These are phyloP conservation scores for Zonitis immaculata DNA, from an alignment of 2,888 invertebrate species.

Conservation along the genomic window DNA sequence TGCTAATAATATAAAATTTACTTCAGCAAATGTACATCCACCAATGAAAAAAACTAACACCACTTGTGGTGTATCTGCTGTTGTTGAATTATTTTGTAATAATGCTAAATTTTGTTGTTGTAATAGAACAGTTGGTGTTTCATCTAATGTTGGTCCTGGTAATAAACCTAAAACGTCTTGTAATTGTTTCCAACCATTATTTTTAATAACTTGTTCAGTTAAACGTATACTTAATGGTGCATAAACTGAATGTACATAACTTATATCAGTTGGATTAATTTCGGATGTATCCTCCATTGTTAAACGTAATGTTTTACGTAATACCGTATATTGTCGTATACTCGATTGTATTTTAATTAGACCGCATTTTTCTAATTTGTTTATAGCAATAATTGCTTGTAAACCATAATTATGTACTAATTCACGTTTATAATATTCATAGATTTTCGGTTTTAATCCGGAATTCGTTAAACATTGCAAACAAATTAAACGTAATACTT, in stretches of 20 bases:
- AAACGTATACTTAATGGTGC: constrained; percentile 89
- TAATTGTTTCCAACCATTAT: constrained; percentile 72
- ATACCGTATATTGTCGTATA: constrained; percentile 65
- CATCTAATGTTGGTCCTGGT: constrained; percentile 70
- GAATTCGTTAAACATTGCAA: constrained; percentile 90
- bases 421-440: constrained; percentile 62
- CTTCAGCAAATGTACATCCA: constrained; percentile 93
- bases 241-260: constrained; percentile 89
- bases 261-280: constrained; percentile 77
- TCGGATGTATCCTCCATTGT: constrained; percentile 88
- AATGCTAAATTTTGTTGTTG: not conserved
- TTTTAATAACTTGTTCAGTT: constrained; percentile 72
- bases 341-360: constrained; percentile 72
- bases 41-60: constrained; percentile 94
- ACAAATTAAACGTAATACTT: constrained; percentile 84
- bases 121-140: constrained; percentile 48
- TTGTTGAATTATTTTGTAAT: constrained; percentile 36
- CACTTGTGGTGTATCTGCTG: constrained; percentile 65
- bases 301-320: constrained; percentile 75
- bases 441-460: constrained; percentile 85
- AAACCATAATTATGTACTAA: constrained; percentile 78
- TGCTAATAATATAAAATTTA: constrained; percentile 46
- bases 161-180: constrained; percentile 78
- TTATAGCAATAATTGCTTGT: constrained; percentile 72
- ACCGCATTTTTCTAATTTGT: constrained; percentile 83